Evolutionary conservation across 2,888 invertebrate species (phyloP), one percentile per base, ranked within the genome.

Genomic region (Melanophora roralis): DNA sequence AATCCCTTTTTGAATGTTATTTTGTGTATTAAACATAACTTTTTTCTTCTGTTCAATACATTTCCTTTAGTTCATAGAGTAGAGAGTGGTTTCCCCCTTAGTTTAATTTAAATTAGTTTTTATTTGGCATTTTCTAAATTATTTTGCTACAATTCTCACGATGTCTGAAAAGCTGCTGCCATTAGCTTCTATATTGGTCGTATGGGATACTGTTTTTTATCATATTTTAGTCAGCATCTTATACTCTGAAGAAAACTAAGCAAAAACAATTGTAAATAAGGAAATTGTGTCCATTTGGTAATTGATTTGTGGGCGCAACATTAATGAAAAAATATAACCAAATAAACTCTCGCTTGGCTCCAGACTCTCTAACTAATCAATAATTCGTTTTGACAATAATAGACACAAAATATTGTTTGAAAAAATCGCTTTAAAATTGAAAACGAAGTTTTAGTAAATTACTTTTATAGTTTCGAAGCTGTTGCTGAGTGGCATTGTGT

Each of bases 321-420:
- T 27, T 27, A 27, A 27, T 27, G n/a, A 21, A 51, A 53, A 27
- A 27, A 27, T 5, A 6, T 5, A 21, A 27, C 5, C n/a, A 40
- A 53, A 53, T 36, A 11, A 62, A 68, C 62, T 51, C 62, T 62
- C 43, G 62, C 76, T 45, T 69, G 59, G 76, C 76, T 76, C 64
- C 68, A 68, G 38, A 60, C n/a, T n/a, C n/a, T n/a, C n/a, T n/a
- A 67, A 53, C 55, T 72, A 65, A 77, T 73, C 68, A 78, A 69
- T 78, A 81, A 74, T 81, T 81, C 60, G 74, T 74, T 60, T 81
- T 78, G 73, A 77, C 71, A 78, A 71, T 78, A 78, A 78, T 78
- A 73, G 53, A 81, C 80, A 73, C 64, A 51, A 47, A 53, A 34
- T 43, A 43, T 51, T 34, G 32, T 43, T 53, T 43, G 34, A 53